A percentile compares a stretch with the other conserved stretches of the same genome.
Evolutionary conservation across 2,797 vertebrate species (phyloP).

Genomic region (Sebastes kiyomatsui): DNA sequence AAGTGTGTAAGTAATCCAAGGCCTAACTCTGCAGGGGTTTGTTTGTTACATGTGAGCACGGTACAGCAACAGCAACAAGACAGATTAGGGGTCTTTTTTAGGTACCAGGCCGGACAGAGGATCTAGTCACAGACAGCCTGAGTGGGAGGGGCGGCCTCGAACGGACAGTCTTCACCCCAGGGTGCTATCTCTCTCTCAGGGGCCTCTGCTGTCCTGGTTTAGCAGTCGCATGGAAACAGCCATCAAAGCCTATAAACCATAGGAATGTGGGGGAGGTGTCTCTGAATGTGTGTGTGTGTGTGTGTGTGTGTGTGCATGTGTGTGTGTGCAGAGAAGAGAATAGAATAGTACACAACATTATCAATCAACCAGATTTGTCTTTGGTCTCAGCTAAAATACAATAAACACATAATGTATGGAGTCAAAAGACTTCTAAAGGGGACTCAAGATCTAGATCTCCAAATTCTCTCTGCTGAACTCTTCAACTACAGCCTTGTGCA

Average conservation of each 20-base stretch:
- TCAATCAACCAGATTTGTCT: neutral
- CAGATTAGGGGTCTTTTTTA: slow-evolving; percentile 50
- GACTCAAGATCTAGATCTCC: neutral
- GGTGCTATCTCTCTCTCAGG: slow-evolving; percentile 47
- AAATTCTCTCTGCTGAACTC: neutral
- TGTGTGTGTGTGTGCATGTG: neutral
- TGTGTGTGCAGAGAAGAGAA: slow-evolving; percentile 1
- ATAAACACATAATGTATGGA: too few relatives aligned
- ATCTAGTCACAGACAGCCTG: slow-evolving; percentile 6
- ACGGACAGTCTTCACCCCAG: slow-evolving; percentile 46
- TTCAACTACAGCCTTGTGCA: neutral
- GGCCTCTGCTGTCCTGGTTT: slow-evolving; percentile 53
- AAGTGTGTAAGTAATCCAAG: slow-evolving; percentile 15
- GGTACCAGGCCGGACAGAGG: slow-evolving; percentile 30
- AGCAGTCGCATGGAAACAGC: slow-evolving; percentile 64
- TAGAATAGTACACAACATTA: neutral
- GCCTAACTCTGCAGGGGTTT: neutral
- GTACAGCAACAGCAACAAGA: slow-evolving; percentile 34
- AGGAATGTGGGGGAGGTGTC: slow-evolving; percentile 60
- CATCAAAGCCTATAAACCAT: slow-evolving; percentile 68
- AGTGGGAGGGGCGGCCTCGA: slow-evolving; percentile 21
- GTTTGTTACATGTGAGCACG: slow-evolving; percentile 8
- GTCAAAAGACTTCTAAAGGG: neutral
- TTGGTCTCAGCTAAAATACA: neutral
- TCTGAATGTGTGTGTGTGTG: slow-evolving; percentile 2